Evolutionary conservation across 2,797 vertebrate species (phyloP), one percentile per base, ranked within the genome.

Genomic region (Delichon dasypus): DNA sequence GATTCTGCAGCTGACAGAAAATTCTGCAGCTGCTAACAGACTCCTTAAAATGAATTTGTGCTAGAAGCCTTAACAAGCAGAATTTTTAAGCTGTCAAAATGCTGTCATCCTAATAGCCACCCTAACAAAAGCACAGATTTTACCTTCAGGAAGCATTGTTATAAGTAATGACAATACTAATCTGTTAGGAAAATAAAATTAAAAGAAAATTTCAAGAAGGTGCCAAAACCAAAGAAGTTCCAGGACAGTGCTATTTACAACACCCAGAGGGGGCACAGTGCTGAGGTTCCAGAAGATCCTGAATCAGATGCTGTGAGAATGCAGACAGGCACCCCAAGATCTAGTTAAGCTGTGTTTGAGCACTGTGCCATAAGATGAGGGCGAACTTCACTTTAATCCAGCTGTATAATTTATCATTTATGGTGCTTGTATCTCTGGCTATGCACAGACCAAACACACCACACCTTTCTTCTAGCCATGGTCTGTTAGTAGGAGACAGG

Each of bases 1-100:
- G 21, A 82, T 88, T 94, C 72, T 91, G 60, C 64, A 93, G 61
- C 44, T 62, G 64, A 85, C 36, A 73, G 58, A 88, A 92, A 82
- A 90, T 77, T 83, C 21, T 55, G 50, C 17, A 66, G 25, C 25
- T 54, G n/a, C 48, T 89, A 30, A 16, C n/a, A 5, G 1, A 42
- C 50, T 89, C 22, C 32, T 89, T 55, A 77, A 75, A 93, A 72
- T 11, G 5, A 55, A 27, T 42, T 89, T 83, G 32, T 65, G 20
- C 38, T 38, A 50, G 34, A 55, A 67, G 32, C 9, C 2, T 1
- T 77, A 72, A 70, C 18, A 42, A 94, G 79, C 25, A 47, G 42
- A 55, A 65, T 30, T 88, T 95, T 79, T 50, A 70, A 72, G 62
- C 44, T 75, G 36, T 55, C 44, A 88, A 45, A 38, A 77, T 67